Conservation (phyloP, 2,888 invertebrate species). For the Trachelus stipa region DNA sequence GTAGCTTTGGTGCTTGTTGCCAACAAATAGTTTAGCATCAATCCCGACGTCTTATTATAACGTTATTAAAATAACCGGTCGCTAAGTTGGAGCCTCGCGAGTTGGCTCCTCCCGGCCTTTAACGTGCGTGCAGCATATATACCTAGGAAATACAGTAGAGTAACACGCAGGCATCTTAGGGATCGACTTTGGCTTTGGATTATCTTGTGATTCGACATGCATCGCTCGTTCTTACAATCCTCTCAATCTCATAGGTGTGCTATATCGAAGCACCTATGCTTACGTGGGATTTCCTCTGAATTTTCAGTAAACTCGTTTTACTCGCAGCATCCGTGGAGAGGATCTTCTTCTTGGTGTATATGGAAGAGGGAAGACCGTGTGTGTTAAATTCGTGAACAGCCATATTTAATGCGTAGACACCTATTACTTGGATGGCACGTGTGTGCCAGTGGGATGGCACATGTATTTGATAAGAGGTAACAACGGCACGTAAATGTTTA, state of each 20-base stretch:
- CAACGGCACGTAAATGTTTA: background rate
- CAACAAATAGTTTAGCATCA: constrained; percentile 66
- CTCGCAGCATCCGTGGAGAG: background rate
- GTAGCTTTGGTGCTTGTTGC: constrained; percentile 57
- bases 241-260: background rate
- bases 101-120: constrained; percentile 1
- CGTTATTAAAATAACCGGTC: constrained; percentile 65
- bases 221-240: background rate
- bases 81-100: constrained; percentile 31
- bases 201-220: background rate
- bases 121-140: background rate
- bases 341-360: constrained; percentile 16
- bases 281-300: background rate
- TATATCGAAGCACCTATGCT: background rate
- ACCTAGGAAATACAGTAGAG: background rate
- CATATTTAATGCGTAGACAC: background rate
- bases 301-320: background rate
- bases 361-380: background rate
- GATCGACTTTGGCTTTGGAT: background rate
- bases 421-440: background rate
- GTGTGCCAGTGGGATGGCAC: background rate
- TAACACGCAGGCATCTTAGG: background rate
- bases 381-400: background rate
- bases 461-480: background rate
- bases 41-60: constrained; percentile 67